Evolutionary conservation across 2,113 vertebrate genomes (phyloP).

Genomic region (Laticauda colubrina): DNA sequence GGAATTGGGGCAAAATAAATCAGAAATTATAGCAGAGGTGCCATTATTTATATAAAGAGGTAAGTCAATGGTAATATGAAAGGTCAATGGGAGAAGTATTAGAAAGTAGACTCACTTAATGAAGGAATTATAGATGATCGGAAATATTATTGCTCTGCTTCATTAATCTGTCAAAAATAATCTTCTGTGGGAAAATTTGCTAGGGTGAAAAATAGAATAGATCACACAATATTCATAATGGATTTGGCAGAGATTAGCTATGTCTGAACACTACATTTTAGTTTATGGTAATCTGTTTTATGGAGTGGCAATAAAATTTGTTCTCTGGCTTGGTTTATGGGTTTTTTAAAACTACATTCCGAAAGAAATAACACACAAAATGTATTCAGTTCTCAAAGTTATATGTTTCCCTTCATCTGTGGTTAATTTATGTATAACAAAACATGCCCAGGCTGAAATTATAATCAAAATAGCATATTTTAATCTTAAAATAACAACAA

Average conservation of each 20-base stretch:
- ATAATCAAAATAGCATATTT: background rate
- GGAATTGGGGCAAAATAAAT: conserved; percentile 41
- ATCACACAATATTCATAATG: conserved; percentile 1
- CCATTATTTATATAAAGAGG: conserved; percentile 47
- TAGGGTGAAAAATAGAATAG: conserved; percentile 23
- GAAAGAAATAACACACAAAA: background rate
- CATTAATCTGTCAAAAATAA: conserved; percentile 48
- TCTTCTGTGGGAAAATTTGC: conserved; percentile 37
- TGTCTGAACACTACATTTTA: conserved; percentile 30
- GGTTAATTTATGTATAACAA: background rate
- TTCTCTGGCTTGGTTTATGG: conserved; percentile 17
- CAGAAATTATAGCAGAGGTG: conserved; percentile 3
- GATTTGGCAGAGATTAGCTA: background rate
- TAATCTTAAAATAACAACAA: background rate
- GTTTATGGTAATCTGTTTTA: conserved; percentile 16
- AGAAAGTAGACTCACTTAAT: conserved; percentile 42
- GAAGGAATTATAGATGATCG: conserved; percentile 23
- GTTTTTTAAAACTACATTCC: conserved; percentile 8
- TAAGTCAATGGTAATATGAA: conserved; percentile 31
- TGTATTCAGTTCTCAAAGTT: background rate
- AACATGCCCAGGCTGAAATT: background rate
- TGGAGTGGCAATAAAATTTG: conserved; percentile 41
- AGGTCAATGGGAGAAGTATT: conserved; percentile 52
- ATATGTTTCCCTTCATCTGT: background rate
- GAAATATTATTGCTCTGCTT: conserved; percentile 39